Base-by-base conservation (phyloP, 2,797 vertebrate genomes). In the Oreortyx pictus region DNA sequence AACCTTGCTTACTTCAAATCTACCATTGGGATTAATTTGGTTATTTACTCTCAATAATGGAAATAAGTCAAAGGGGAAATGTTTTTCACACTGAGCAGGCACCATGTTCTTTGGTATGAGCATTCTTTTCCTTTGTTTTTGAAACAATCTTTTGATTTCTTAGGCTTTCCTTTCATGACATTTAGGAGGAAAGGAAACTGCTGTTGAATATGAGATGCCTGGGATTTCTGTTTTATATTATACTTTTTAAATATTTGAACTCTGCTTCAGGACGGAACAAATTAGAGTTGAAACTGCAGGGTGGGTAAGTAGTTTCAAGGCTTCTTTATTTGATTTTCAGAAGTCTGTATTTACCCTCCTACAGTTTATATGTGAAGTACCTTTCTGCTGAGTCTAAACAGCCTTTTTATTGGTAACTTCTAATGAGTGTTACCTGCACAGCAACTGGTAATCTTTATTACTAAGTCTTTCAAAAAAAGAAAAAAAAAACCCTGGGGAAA, bases 91-190 rank as follows among this genome's bases (percentile, higher is more conserved):
- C 66, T 49, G 64, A 70, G 60, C 62, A 83, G 76, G 62, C 86
- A 88, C 84, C 79, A 71, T 50, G 64, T 88, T 96, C 88, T 91
- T 86, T 94, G 76, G 76, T 75, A 60, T n/a, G 85, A 94, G 5
- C 87, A 14, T 94, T 94, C 88, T 89, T 94, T 95, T 96, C 95
- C 94, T 96, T 95, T 96, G 93, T 93, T 96, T 96, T 92, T 60
- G 70, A 94, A 94, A 92, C 56, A 86, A 76, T 76, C 86, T 94
- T 95, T 94, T 94, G 94, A 93, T 94, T 95, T 94, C 85, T 85
- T 90, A 81, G 64, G 56, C 74, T 94, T 93, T 92, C 73, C 85
- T 94, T 96, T 94, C 92, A 95, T 88, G 92, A 88, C 20, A 3
- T 82, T 93, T 83, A 93, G 84, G 88, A 94, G 95, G 75, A 96